These are phyloP conservation scores for Bubalus kerabau DNA, from an alignment of 2,113 vertebrate genomes.

Conservation along the genomic window DNA sequence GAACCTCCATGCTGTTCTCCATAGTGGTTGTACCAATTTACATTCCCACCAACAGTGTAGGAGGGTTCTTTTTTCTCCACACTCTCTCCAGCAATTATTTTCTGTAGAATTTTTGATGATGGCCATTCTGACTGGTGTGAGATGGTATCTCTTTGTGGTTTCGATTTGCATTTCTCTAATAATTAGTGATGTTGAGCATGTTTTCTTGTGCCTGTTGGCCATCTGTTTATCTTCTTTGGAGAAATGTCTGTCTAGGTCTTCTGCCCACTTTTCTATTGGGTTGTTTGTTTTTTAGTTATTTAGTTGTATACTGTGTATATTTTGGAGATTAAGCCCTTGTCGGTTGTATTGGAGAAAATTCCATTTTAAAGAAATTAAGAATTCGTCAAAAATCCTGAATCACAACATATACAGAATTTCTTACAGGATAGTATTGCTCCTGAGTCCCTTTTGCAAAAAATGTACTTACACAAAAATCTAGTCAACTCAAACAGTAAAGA, in stretches of 20 bases:
- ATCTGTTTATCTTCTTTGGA: background rate
- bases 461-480: background rate
- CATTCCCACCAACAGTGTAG: background rate
- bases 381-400: background rate
- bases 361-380: background rate
- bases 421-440: background rate
- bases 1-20: background rate
- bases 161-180: background rate
- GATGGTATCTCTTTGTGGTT: background rate
- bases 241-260: background rate
- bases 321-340: background rate
- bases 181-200: background rate
- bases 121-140: background rate
- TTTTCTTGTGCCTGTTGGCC: background rate
- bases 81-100: background rate
- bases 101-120: background rate
- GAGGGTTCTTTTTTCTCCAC: background rate
- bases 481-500: background rate
- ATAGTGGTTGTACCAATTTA: background rate
- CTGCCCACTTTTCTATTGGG: background rate
- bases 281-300: background rate
- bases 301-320: background rate
- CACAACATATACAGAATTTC: background rate
- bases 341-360: background rate
- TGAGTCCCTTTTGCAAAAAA: background rate